A percentile compares a stretch with the other conserved stretches of the same genome.
Evolutionary conservation across 2,888 invertebrate species (phyloP).

Genomic region (Rhamphomyia laevipes): DNA sequence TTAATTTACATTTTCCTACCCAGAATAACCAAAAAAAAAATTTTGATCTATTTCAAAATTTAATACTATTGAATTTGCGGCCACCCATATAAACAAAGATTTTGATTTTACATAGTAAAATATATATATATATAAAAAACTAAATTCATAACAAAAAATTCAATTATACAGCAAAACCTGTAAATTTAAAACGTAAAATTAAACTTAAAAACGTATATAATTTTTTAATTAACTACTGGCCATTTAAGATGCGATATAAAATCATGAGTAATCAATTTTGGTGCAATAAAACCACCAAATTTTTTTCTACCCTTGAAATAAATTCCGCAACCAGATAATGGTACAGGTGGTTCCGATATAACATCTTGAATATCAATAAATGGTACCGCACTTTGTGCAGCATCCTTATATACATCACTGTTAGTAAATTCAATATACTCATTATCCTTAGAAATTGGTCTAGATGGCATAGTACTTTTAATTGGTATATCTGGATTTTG

Average conservation of each 20-base stretch:
- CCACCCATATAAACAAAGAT: no score
- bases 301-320: conserved; percentile 53
- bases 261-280: conserved; percentile 57
- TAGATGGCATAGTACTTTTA: conserved; percentile 32
- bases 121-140: no score
- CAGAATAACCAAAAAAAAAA: no score
- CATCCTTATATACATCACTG: conserved; percentile 54
- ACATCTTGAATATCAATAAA: conserved; percentile 56
- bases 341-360: conserved; percentile 29
- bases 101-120: no score
- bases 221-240: no score
- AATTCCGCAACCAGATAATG: conserved; percentile 57
- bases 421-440: conserved; percentile 53
- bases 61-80: no score
- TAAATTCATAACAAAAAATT: no score
- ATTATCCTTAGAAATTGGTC: conserved; percentile 46
- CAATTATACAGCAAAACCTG: no score
- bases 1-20: no score
- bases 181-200: no score
- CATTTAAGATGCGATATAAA: conserved; percentile 40
- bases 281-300: conserved; percentile 58
- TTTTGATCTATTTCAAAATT: no score
- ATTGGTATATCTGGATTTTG: conserved; percentile 51
- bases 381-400: conserved; percentile 62
- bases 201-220: no score